phyloP scores from a whole-genome alignment of 2,888 invertebrate species.

The Hypsopygia costalis region DNA sequence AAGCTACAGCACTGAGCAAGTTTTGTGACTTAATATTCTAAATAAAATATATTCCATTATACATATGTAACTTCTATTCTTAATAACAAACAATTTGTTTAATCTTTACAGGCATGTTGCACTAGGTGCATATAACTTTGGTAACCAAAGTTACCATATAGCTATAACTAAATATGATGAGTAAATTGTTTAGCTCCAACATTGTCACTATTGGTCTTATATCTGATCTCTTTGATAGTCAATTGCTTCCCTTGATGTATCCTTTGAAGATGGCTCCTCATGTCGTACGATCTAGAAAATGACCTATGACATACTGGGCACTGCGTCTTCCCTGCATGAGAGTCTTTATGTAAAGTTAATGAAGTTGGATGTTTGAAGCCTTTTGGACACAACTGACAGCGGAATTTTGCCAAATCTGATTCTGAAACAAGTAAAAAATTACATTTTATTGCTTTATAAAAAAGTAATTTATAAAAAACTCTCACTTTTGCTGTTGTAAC shows the following conservation, averaged over 20 bases:
- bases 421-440: constrained; percentile 54
- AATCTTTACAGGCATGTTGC: constrained; percentile 34
- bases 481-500: too few species aligned
- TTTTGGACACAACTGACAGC: constrained; percentile 82
- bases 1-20: constrained; percentile 72
- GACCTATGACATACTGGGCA: constrained; percentile 82
- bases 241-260: constrained; percentile 80
- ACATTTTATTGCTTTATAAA: too few species aligned
- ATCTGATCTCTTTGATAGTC: constrained; percentile 74
- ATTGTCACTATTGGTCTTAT: constrained; percentile 62
- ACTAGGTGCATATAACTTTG: constrained; percentile 38
- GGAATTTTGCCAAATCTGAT: constrained; percentile 79
- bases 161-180: constrained; percentile 55
- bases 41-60: constrained; percentile 30
- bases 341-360: constrained; percentile 81
- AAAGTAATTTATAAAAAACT: too few species aligned
- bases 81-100: constrained; percentile 14
- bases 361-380: constrained; percentile 83
- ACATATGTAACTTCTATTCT: constrained; percentile 19
- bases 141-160: constrained; percentile 33
- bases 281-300: constrained; percentile 82
- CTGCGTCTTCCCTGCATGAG: constrained; percentile 82
- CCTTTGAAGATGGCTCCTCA: constrained; percentile 80
- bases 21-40: constrained; percentile 59
- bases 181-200: constrained; percentile 63